phyloP scores from a whole-genome alignment of 2,113 vertebrate species.

The Sorex araneus region DNA sequence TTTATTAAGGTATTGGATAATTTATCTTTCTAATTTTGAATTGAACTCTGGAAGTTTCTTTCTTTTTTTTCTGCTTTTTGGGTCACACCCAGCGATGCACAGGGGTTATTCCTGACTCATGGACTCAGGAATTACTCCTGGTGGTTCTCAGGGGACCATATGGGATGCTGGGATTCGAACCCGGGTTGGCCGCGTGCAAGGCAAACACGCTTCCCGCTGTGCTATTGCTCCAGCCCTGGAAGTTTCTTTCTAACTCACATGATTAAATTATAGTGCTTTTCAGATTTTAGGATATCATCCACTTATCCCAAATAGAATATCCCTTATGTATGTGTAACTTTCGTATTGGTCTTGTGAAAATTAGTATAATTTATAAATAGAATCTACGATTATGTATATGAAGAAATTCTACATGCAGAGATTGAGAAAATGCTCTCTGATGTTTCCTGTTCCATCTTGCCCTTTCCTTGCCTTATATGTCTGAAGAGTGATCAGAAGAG shows the following conservation, averaged over 20 bases:
- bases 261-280: not conserved
- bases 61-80: too few relatives aligned
- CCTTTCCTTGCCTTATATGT: not conserved
- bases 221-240: too few relatives aligned
- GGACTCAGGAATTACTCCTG: too few relatives aligned
- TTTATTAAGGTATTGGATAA: not conserved
- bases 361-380: conserved; percentile 24
- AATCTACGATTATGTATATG: not conserved
- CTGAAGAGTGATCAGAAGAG: not conserved
- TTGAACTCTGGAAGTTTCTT: conserved; percentile 16
- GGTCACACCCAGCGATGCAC: too few relatives aligned
- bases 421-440: not conserved
- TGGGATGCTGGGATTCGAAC: too few relatives aligned
- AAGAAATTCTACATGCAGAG: not conserved
- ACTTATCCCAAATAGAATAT: not conserved
- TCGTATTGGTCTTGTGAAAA: not conserved
- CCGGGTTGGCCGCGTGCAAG: too few relatives aligned
- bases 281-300: not conserved
- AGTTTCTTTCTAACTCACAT: not conserved
- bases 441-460: not conserved
- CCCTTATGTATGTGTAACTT: not conserved
- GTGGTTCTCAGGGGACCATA: too few relatives aligned
- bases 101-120: too few relatives aligned
- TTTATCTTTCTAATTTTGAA: not conserved
- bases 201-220: too few relatives aligned